Evolutionary conservation across 1,140 invertebrate species (phyloP).

Genomic region (Calliopsis andreniformis): DNA sequence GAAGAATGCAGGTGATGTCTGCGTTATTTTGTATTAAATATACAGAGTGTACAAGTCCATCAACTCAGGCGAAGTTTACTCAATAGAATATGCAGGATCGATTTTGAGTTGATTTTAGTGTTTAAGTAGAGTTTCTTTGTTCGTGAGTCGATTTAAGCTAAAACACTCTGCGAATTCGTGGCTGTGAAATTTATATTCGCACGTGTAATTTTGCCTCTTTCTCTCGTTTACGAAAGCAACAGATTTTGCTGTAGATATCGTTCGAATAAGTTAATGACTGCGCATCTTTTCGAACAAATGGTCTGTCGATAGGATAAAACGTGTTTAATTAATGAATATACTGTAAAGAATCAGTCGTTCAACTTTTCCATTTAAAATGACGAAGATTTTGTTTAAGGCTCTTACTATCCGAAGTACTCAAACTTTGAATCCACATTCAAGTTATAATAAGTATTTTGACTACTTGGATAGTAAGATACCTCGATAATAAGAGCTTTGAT

Average conservation of each 20-base stretch:
- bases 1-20: no score
- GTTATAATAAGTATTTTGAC: no score
- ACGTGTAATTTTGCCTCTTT: slow-evolving; percentile 16
- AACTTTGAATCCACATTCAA: no score
- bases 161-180: slow-evolving; percentile 31
- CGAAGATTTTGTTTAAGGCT: no score
- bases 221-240: slow-evolving; percentile 4
- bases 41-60: no score
- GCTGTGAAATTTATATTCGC: slow-evolving; percentile 55
- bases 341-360: slow-evolving; percentile 8
- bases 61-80: no score
- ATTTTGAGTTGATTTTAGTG: not conserved
- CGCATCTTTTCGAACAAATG: not conserved
- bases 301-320: not conserved
- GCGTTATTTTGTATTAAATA: no score
- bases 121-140: not conserved
- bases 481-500: no score
- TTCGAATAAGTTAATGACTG: not conserved
- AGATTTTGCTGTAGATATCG: not conserved
- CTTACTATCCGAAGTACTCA: no score
- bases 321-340: not conserved
- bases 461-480: no score
- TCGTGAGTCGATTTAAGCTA: not conserved
- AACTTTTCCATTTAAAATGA: not conserved
- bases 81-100: not conserved